Evolutionary conservation across 1,140 invertebrate genomes (phyloP).

Genomic region (Colletes latitarsis): DNA sequence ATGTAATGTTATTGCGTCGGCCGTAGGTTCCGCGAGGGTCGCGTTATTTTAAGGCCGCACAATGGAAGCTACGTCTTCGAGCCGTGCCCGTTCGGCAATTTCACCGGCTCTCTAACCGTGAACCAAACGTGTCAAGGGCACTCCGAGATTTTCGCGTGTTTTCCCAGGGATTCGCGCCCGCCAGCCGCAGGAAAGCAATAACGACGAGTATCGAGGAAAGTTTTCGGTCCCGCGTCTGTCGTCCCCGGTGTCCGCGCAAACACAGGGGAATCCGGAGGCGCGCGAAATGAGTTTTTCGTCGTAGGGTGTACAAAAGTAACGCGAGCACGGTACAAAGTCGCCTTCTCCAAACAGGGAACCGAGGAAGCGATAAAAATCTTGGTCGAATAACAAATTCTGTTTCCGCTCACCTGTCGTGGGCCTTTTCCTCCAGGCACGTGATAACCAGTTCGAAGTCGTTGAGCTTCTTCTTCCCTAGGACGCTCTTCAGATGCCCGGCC

Average conservation of each 20-base stretch:
- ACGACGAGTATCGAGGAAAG: constrained; percentile 17
- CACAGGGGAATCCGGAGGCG: not conserved
- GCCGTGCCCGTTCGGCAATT: not conserved
- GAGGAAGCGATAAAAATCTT: too few species aligned
- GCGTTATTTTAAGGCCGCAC: not conserved
- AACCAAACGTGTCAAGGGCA: not conserved
- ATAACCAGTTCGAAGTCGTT: constrained; percentile 81
- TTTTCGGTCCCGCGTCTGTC: constrained; percentile 11
- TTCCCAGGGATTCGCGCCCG: not conserved
- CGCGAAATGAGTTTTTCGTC: constrained; percentile 28
- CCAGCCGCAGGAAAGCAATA: not conserved
- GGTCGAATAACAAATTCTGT: too few species aligned
- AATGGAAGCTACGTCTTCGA: too few species aligned
- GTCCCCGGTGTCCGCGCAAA: not conserved
- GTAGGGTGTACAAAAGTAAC: not conserved
- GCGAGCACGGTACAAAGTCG: not conserved
- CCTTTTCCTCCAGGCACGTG: constrained; percentile 80
- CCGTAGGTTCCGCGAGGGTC: not conserved
- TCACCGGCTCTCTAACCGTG: not conserved
- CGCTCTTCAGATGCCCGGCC: constrained; percentile 78
- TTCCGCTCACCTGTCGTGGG: constrained; percentile 74
- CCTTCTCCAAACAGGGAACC: not conserved
- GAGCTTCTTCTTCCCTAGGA: constrained; percentile 78
- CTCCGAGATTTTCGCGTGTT: constrained; percentile 6
- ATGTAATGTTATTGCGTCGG: not conserved